Evolutionary conservation across 2,888 invertebrate genomes (phyloP).

Genomic region (Trichogramma evanescens): DNA sequence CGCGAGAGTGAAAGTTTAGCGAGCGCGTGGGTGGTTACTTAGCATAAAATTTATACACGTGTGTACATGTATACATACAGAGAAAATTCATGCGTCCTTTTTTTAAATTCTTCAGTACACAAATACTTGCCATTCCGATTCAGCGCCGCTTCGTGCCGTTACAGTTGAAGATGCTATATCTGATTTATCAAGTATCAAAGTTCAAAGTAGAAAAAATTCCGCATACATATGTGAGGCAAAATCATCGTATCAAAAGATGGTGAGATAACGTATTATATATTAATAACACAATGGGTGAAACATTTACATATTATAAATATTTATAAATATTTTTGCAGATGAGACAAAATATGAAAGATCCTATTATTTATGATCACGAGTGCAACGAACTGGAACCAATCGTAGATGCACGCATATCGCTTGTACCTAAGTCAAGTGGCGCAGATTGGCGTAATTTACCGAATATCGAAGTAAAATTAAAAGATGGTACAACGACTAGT

Average conservation of each 20-base stretch:
- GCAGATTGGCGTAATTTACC: constrained; percentile 84
- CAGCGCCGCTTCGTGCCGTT: constrained; percentile 69
- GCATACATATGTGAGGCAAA: constrained; percentile 58
- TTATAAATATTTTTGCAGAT: constrained; percentile 2
- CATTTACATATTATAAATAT: neutral
- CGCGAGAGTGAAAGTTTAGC: no score
- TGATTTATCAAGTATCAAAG: constrained; percentile 68
- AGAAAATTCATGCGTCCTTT: neutral
- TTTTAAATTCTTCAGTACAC: neutral
- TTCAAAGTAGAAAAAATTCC: constrained; percentile 48
- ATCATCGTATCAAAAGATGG: constrained; percentile 66
- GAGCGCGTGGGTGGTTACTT: no score
- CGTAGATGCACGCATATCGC: constrained; percentile 67
- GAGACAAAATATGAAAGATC: constrained; percentile 1
- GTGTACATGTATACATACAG: no score
- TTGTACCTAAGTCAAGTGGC: constrained; percentile 66
- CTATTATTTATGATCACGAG: constrained; percentile 57
- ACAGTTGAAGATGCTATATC: constrained; percentile 77
- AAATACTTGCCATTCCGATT: constrained; percentile 40
- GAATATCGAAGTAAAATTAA: constrained; percentile 59
- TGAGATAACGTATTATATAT: constrained; percentile 24
- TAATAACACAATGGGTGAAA: neutral
- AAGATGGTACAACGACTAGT: constrained; percentile 62
- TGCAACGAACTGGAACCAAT: constrained; percentile 78
- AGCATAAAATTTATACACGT: no score